Evolutionary conservation across 2,888 invertebrate genomes (phyloP), one percentile per base, ranked within the genome.

Genomic region (Lamellibrachia satsuma): DNA sequence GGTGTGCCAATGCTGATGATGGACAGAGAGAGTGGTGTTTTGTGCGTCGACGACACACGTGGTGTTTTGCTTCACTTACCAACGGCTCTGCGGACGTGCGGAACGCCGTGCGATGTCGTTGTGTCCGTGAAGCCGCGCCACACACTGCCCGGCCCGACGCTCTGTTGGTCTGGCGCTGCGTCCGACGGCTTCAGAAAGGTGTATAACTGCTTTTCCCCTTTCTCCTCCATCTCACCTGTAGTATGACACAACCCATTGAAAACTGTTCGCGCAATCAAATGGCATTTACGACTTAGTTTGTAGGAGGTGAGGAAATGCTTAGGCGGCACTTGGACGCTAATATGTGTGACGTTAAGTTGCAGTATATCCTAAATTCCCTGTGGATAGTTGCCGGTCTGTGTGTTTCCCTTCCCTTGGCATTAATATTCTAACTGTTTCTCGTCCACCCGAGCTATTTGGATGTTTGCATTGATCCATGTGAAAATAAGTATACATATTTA

Each of bases 61-160:
- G 55, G 1, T 9, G 75, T 75, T 11, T 15, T 11, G 75, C n/a
- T 75, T 11, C 1, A 11, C 75, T 75, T 11, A 75, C 75, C 75
- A n/a, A 75, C 75, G n/a, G 75, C 15, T 75, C 75, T 75, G 75
- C 22, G 75, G 75, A 75, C 75, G n/a, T 75, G 75, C 2, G 75
- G 75, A 15, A 75, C 75, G 75, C 75, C 75, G 75, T 75, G 75
- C 75, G 75, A 75, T 75, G 75, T 75, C 75, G 75, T 75, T n/a
- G 75, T 75, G 75, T 75, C 75, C 22, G 75, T 75, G 75, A 75
- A 75, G 75, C 75, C 75, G 22, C 75, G 75, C 75, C 75, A 75
- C 1, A 75, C 75, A 15, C 75, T 75, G 75, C 75, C 75, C 75
- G 75, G 75, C 15, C 75, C 75, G 3, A 75, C 75, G 15, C 75